Evolutionary conservation across 92 coral and sea anemone genomes (phyloP).

Genomic region (Nematostella vectensis): DNA sequence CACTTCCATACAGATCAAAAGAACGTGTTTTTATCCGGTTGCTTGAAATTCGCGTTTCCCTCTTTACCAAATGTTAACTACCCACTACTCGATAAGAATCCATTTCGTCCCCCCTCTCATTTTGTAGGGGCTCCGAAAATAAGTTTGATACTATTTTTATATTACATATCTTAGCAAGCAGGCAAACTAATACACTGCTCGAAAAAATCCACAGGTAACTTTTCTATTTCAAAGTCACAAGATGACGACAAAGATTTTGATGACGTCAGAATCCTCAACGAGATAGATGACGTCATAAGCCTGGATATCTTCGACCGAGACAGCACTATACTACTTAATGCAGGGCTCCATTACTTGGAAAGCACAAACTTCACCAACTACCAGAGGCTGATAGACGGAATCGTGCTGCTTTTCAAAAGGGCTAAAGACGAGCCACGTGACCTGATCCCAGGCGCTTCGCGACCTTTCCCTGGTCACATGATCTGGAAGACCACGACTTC

Average conservation of each 20-base stretch:
- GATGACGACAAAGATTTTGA: conserved; percentile 65
- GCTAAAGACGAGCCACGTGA: conserved; percentile 13
- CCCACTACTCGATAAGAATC: no score
- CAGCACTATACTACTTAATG: conserved; percentile 62
- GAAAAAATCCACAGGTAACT: conserved; percentile 53
- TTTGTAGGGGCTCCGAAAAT: no score
- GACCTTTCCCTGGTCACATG: conserved; percentile 63
- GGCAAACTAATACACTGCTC: no score
- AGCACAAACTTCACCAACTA: conserved; percentile 80
- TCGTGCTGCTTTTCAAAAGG: conserved; percentile 38
- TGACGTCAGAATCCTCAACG: conserved; percentile 55
- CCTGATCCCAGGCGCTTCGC: conserved; percentile 5
- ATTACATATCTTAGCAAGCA: no score
- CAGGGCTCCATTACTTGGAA: conserved; percentile 80
- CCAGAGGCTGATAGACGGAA: conserved; percentile 40
- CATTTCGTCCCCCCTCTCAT: no score
- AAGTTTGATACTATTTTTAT: no score
- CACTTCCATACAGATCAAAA: not conserved
- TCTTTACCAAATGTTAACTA: not conserved
- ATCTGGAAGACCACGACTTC: conserved; percentile 81
- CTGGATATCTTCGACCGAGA: conserved; percentile 51
- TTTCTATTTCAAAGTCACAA: conserved; percentile 37
- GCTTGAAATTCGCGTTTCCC: not conserved
- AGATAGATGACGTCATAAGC: conserved; percentile 57
- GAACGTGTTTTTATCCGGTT: not conserved